A percentile compares a stretch with the other conserved stretches of the same genome.
phyloP scores from a whole-genome alignment of 2,888 invertebrate species.

The Papilio gigon region DNA sequence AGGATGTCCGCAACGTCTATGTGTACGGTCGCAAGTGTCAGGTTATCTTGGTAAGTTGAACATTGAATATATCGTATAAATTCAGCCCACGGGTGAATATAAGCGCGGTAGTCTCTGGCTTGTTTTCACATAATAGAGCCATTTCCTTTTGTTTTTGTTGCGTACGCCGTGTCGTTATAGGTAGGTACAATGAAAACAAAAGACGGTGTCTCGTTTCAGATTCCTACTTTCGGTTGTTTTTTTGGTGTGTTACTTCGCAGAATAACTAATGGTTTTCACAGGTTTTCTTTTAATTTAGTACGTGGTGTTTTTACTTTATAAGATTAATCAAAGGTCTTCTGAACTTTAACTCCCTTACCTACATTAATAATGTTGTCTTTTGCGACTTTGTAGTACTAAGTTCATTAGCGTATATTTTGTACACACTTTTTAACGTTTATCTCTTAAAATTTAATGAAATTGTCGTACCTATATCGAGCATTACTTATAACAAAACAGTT shows the following conservation, averaged over 20 bases:
- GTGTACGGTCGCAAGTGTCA: constrained; percentile 55
- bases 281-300: constrained; percentile 49
- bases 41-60: constrained; percentile 60
- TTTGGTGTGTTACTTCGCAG: constrained; percentile 47
- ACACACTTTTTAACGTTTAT: not conserved
- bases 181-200: constrained; percentile 80
- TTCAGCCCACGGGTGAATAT: constrained; percentile 81
- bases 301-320: not conserved
- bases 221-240: constrained; percentile 61
- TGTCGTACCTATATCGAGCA: constrained; percentile 1
- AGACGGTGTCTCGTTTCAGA: constrained; percentile 75
- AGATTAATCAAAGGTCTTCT: not conserved
- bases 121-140: constrained; percentile 83
- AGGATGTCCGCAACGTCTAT: constrained; percentile 40
- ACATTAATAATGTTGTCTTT: not conserved
- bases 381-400: not conserved
- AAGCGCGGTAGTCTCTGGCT: constrained; percentile 78
- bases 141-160: constrained; percentile 82
- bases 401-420: not conserved
- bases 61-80: constrained; percentile 80
- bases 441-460: not conserved
- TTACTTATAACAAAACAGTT: constrained; percentile 19
- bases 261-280: constrained; percentile 56
- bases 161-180: constrained; percentile 75
- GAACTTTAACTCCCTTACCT: not conserved